These are phyloP conservation scores for Carollia perspicillata DNA, from an alignment of 2,113 vertebrate species.

Conservation along the genomic window DNA sequence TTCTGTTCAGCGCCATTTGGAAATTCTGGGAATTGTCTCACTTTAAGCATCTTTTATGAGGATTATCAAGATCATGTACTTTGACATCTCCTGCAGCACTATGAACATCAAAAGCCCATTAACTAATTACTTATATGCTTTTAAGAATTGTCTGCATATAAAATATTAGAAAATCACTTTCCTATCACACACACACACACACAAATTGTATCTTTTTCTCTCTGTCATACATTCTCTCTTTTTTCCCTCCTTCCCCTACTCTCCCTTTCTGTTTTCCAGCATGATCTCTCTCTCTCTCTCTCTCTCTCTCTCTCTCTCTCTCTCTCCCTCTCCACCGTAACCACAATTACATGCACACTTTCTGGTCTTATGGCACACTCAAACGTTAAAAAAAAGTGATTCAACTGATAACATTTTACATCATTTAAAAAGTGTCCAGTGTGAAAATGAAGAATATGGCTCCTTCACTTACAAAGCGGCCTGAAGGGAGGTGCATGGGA, in stretches of 20 bases:
- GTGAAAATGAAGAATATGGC: neutral
- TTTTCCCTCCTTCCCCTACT: neutral
- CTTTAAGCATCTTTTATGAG: slow-evolving; percentile 4
- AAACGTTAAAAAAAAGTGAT: neutral
- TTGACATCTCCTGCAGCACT: slow-evolving; percentile 8
- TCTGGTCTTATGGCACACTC: neutral
- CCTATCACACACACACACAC: neutral
- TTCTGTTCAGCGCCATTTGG: neutral
- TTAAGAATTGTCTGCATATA: slow-evolving; percentile 19
- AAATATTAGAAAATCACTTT: slow-evolving; percentile 13
- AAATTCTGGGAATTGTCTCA: neutral
- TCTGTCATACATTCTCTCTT: neutral
- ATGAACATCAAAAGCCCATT: slow-evolving; percentile 25
- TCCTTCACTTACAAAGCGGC: neutral
- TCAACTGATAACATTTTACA: neutral
- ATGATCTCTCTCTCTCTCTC: neutral
- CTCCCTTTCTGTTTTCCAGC: neutral
- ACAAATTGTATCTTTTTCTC: neutral
- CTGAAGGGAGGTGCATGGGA: neutral
- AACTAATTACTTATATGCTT: slow-evolving; percentile 41
- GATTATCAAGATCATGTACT: slow-evolving; percentile 26
- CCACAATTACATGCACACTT: neutral
- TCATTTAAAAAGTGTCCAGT: neutral
- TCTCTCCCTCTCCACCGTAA: too few species aligned
- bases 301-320: too few species aligned